phyloP scores from a whole-genome alignment of 2,113 vertebrate species.

The Osmerus mordax region DNA sequence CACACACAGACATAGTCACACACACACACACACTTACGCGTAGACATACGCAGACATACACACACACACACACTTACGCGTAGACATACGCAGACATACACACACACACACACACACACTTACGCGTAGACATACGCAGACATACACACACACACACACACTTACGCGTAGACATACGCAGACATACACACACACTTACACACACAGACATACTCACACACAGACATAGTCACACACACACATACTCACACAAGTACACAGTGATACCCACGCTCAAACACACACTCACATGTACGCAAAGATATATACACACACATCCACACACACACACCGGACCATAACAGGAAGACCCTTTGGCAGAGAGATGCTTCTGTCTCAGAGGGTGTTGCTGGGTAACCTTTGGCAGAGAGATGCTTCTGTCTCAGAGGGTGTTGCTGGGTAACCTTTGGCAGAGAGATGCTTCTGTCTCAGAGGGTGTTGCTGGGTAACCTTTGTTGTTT shows the following conservation, averaged over 20 bases:
- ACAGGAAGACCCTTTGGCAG: slow-evolving; percentile 31
- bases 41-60: slow-evolving; percentile 10
- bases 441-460: slow-evolving; percentile 20
- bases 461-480: too few species aligned
- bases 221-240: background rate
- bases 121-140: slow-evolving; percentile 18
- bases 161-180: slow-evolving; percentile 10
- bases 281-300: slow-evolving; percentile 9
- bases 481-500: slow-evolving; percentile 24
- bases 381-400: too few species aligned
- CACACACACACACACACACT: slow-evolving; percentile 7
- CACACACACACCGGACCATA: background rate
- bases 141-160: background rate
- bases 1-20: slow-evolving; percentile 2
- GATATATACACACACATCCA: slow-evolving; percentile 8
- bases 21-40: slow-evolving; percentile 12
- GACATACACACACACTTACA: background rate
- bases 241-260: slow-evolving; percentile 5
- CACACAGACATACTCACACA: slow-evolving; percentile 3
- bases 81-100: background rate
- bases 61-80: slow-evolving; percentile 4
- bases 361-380: background rate
- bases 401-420: background rate
- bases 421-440: slow-evolving; percentile 1
- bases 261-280: background rate